Base-by-base conservation (phyloP, 2,888 invertebrate genomes). In the Tipula confusa region DNA sequence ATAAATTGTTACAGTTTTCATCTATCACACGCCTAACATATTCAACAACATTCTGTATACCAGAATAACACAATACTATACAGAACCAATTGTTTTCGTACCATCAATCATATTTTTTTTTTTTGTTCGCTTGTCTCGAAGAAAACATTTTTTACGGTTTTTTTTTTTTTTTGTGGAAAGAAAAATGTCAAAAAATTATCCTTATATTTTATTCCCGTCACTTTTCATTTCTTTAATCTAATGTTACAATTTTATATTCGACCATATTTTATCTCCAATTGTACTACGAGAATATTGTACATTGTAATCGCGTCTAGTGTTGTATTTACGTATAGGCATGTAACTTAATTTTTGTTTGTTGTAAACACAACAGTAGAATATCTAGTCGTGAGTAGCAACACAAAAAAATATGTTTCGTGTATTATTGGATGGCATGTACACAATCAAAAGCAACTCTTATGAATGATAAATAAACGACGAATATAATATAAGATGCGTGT, bases 191-290 rank as follows among this genome's bases (percentile, higher is more conserved):
- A 64, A 64, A 64, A 64, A 64, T 64, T 64, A 64, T 24, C 64
- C 64, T 64, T 64, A 64, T 64, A 64, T 64, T 64, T 64, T 64
- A 64, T 64, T 64, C 64, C 64, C 64, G 64, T 64, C 64, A 64
- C 64, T 64, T 64, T 64, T 64, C 64, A 64, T 64, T 64, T 64
- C 64, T 64, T 24, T 64, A 64, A 64, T 64, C 64, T 64, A 64
- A 64, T 64, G 64, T 64, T 64, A 64, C 64, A 64, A n/a, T 64
- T 64, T 64, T 9, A 64, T 24, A 24, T 64, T 64, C 64, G 64
- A 64, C 64, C 64, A 64, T 64, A 64, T 64, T 43, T 64, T 24
- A n/a, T 64, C 18, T 43, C 64, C 64, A 24, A 64, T 64, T 64
- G 43, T 43, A n/a, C n/a, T n/a, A n/a, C n/a, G n/a, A n/a, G n/a